phyloP scores from a whole-genome alignment of 2,888 invertebrate genomes.

The Pogonocherus hispidulus region DNA sequence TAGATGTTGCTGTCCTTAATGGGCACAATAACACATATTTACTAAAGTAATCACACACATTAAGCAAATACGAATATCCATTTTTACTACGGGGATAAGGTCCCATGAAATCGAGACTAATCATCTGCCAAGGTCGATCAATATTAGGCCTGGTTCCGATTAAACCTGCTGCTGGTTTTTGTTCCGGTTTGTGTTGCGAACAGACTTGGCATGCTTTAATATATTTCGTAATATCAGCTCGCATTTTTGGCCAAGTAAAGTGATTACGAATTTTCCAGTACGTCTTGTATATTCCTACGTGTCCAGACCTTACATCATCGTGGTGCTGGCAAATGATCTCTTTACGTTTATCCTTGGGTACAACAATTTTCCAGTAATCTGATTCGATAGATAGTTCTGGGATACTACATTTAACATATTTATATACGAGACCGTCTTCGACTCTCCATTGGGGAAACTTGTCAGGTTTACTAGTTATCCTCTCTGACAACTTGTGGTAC shows the following conservation, averaged over 20 bases:
- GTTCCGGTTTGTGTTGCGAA: constrained; percentile 33
- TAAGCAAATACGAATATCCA: constrained; percentile 35
- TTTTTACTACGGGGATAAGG: constrained; percentile 35
- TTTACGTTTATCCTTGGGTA: constrained; percentile 37
- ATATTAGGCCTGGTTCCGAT: constrained; percentile 21
- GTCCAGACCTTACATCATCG: constrained; percentile 26
- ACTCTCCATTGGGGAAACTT: constrained; percentile 43
- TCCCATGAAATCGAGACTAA: constrained; percentile 44
- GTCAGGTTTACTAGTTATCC: constrained; percentile 26
- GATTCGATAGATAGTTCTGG: constrained; percentile 25
- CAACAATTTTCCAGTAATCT: constrained; percentile 42
- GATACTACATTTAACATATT: constrained; percentile 33
- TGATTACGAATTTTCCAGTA: constrained; percentile 21
- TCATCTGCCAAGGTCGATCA: constrained; percentile 34
- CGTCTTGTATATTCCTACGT: constrained; percentile 20
- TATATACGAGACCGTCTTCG: constrained; percentile 37
- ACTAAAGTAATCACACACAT: constrained; percentile 42
- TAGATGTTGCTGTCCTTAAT: constrained; percentile 34
- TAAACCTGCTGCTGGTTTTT: constrained; percentile 22
- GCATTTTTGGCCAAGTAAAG: constrained; percentile 40
- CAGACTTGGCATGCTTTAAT: constrained; percentile 34
- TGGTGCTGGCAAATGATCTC: constrained; percentile 15
- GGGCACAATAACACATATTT: constrained; percentile 45
- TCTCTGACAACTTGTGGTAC: constrained; percentile 39
- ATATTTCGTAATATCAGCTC: constrained; percentile 28